Base-by-base conservation (phyloP, 1,140 invertebrate genomes). In the Diuraphis noxia region DNA sequence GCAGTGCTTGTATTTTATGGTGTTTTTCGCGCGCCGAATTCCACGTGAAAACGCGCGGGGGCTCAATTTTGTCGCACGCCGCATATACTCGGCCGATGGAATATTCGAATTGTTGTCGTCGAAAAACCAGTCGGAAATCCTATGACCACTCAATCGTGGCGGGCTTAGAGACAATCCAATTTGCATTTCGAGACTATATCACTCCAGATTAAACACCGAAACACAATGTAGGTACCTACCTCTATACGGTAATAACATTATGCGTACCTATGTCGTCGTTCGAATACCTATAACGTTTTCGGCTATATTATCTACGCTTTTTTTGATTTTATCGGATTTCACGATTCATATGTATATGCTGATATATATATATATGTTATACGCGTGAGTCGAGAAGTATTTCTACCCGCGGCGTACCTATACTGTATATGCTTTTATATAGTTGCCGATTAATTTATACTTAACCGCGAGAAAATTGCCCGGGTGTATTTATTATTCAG, bases 1-100 rank as follows among this genome's bases (percentile, higher is more conserved):
- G 19, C 6, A 38, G 38, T 36, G 34, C 8, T 9, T 52, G 38
- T 56, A 40, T 88, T 63, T 56, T 88, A 86, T n/a, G 43, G 21
- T 19, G 23, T 36, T 88, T 88, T 88, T 88, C 86, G 25, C 86
- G 49, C 86, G 52, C 49, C 52, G 86, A 40, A 88, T 88, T 88
- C 86, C 86, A 36, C 9, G 46, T 23, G 49, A 56, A 52, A 56
- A 49, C 43, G 85, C 43, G 10, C 34, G 85, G 85, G 8, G 34
- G 43, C 85, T 86, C 40, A 40, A 23, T 40, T 72, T 72, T 49
- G 23, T 46, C 23, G 30, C n/a, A 36, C n/a, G 30, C n/a, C 21
- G 84, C n/a, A n/a, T n/a, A n/a, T n/a, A 36, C 43, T 46, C 8
- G 81, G 81, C 23, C 25, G 6, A 72, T 17, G 21, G n/a, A 34